Base-by-base conservation (phyloP, 2,113 vertebrate species). In the Hemibagrus wyckioides region DNA sequence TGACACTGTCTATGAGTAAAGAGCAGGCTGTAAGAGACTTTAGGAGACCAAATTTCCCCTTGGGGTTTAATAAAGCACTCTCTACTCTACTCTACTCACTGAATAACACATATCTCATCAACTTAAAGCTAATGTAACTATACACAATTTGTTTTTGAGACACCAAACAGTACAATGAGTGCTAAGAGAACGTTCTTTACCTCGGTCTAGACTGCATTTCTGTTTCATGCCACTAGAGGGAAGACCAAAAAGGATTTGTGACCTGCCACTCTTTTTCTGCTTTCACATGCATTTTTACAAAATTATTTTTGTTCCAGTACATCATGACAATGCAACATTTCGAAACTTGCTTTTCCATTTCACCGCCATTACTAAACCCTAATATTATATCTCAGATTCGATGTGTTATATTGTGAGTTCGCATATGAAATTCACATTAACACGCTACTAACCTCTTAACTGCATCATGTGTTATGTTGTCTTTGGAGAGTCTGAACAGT, bases 161-260 rank as follows among this genome's bases (percentile, higher is more conserved):
- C n/a, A 10, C 56, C 25, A 65, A 57, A 17, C 41, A 65, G 19
- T 3, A 41, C 44, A 30, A 59, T 8, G 33, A 59, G 69, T 71
- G 39, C 23, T 65, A 30, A 33, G 30, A 41, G 59, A 44, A 30
- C 21, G 61, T 14, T 36, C 56, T 52, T 48, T 50, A 30, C 30
- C 61, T 39, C 6, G 6, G 17, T n/a, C 44, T 30, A 25, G 54
- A 30, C 1, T 80, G 85, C 82, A 81, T 65, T 84, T 89, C 76
- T 63, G 44, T 63, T 73, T 87, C 76, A 81, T 52, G 59, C 88
- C 65, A 87, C 63, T 56, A 89, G 85, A 67, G 76, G 76, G 85
- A 76, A n/a, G 23, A 80, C 25, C 48, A 84, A 13, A 1, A 73
- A 48, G 61, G 36, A 30, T 76, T 71, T 56, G 30, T 65, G 21